Percentiles rank a stretch among this genome's conserved stretches.
Evolutionary conservation across 2,888 invertebrate genomes (phyloP).

Genomic region (Zelleria hepariella): DNA sequence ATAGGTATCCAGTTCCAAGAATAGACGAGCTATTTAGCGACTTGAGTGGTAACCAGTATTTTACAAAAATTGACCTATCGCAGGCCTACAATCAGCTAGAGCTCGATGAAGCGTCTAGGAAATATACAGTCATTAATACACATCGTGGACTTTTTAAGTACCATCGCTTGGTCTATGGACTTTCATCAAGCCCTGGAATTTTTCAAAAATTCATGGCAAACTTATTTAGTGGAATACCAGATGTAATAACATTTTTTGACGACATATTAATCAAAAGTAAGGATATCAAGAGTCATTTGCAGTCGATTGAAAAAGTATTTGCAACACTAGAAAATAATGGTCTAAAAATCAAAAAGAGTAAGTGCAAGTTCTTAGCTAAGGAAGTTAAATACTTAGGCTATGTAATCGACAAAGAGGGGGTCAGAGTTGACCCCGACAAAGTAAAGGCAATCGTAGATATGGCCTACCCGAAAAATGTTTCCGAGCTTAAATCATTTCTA

Average conservation of each 20-base stretch:
- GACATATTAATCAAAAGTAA: neutral
- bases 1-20: neutral
- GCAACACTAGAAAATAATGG: neutral
- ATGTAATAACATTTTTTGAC: neutral
- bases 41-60: no score
- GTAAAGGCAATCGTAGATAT: conserved; percentile 1
- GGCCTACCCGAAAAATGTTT: neutral
- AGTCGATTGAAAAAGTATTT: neutral
- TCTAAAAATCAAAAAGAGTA: neutral
- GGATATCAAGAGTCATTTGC: neutral
- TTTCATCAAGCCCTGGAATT: no score
- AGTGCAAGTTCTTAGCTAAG: neutral
- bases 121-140: neutral
- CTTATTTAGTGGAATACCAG: neutral
- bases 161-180: no score
- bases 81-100: no score
- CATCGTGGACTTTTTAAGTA: no score
- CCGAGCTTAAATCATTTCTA: neutral
- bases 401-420: neutral
- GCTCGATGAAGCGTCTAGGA: neutral
- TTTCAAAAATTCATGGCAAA: conserved; percentile 8
- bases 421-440: conserved; percentile 4
- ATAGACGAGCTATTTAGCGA: no score
- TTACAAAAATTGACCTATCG: no score
- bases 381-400: neutral